Conservation (phyloP, 2,113 vertebrate genomes). For the Rafetus swinhoei region DNA sequence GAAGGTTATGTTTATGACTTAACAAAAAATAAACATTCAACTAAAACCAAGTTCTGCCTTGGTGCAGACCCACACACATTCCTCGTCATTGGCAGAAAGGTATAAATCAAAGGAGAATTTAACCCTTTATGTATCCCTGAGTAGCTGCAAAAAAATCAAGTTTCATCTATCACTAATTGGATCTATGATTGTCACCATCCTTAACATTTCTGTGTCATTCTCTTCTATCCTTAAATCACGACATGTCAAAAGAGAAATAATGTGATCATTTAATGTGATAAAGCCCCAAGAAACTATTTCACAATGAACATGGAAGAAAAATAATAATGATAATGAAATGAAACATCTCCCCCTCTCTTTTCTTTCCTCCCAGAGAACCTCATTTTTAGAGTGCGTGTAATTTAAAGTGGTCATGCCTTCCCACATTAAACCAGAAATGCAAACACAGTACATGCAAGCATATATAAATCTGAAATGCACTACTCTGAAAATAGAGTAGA, state of each 20-base stretch:
- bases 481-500: background rate
- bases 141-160: background rate
- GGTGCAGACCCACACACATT: background rate
- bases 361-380: background rate
- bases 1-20: background rate
- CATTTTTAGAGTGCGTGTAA: background rate
- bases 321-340: background rate
- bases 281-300: accelerated
- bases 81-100: background rate
- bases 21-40: background rate
- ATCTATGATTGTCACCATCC: background rate
- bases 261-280: background rate
- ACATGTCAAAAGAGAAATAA: background rate
- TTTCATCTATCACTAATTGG: background rate
- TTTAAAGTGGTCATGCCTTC: background rate
- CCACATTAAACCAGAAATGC: background rate
- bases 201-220: background rate
- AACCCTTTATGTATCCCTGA: background rate
- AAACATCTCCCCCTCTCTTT: background rate
- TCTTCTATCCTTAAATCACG: background rate
- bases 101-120: background rate
- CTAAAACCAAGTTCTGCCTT: background rate
- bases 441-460: background rate
- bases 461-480: background rate
- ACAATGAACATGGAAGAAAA: background rate